Conservation (phyloP, 1,140 invertebrate genomes). For the Scylla paramamosain region DNA sequence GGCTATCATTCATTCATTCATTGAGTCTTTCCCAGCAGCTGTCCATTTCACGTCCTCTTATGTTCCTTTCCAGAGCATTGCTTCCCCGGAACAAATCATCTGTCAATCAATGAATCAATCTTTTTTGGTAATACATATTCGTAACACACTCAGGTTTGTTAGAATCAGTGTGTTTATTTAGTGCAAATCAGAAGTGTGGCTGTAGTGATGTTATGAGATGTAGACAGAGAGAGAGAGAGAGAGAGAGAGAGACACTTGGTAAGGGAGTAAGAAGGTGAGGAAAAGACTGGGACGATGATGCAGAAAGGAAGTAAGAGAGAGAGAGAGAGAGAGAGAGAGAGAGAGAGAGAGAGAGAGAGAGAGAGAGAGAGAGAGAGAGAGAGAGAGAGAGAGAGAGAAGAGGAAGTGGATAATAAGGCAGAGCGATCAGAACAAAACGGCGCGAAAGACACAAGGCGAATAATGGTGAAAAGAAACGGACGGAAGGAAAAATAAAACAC, state of each 20-base stretch:
- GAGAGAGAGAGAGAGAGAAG: background rate
- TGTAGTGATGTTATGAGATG: background rate
- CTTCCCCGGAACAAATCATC: no score
- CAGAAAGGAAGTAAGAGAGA: background rate
- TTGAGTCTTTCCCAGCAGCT: no score
- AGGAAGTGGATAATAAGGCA: background rate
- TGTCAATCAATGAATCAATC: no score
- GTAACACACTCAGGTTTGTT: no score
- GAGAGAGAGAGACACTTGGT: background rate
- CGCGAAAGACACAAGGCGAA: background rate
- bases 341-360: conserved; percentile 38
- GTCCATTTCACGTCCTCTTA: no score
- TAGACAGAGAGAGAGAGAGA: background rate
- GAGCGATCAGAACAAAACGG: conserved; percentile 1
- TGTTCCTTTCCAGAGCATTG: no score
- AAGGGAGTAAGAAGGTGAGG: background rate
- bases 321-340: conserved; percentile 31
- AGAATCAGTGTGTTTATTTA: no score
- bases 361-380: background rate
- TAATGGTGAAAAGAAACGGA: background rate
- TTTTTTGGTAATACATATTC: no score
- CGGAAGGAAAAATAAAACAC: background rate
- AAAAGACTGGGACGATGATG: background rate
- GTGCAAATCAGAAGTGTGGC: background rate
- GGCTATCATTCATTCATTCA: no score